Evolutionary conservation across 2,113 vertebrate species (phyloP).

Genomic region (Amia ocellicauda): DNA sequence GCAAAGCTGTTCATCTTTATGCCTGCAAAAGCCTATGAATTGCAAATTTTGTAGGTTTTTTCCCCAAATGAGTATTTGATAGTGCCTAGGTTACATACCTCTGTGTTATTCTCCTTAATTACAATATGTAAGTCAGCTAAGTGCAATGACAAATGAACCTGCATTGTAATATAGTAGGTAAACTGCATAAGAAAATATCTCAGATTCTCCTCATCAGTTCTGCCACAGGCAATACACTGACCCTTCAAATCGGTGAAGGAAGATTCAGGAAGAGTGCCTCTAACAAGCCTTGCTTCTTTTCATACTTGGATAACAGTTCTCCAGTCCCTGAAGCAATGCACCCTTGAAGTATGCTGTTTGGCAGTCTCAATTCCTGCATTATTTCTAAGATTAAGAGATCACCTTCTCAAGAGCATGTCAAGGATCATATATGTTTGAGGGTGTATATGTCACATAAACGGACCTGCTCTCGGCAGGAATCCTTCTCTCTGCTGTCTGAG

Average conservation of each 20-base stretch:
- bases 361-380: not conserved
- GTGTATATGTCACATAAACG: not conserved
- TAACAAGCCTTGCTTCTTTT: not conserved
- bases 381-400: not conserved
- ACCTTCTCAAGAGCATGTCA: not conserved
- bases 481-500: not conserved
- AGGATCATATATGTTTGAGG: not conserved
- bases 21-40: slow-evolving; percentile 19
- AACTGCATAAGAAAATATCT: not conserved
- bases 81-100: slow-evolving; percentile 44
- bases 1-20: slow-evolving; percentile 26
- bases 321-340: not conserved
- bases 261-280: not conserved
- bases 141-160: slow-evolving; percentile 39
- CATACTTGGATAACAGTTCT: not conserved
- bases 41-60: slow-evolving; percentile 19
- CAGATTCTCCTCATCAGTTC: slow-evolving; percentile 33
- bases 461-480: not conserved
- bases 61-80: slow-evolving; percentile 47
- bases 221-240: slow-evolving; percentile 13
- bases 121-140: slow-evolving; percentile 44
- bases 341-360: not conserved
- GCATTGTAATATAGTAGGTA: slow-evolving; percentile 10
- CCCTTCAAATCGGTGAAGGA: not conserved
- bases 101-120: slow-evolving; percentile 42